phyloP scores from a whole-genome alignment of 2,113 vertebrate genomes.

The Taxidea taxus region DNA sequence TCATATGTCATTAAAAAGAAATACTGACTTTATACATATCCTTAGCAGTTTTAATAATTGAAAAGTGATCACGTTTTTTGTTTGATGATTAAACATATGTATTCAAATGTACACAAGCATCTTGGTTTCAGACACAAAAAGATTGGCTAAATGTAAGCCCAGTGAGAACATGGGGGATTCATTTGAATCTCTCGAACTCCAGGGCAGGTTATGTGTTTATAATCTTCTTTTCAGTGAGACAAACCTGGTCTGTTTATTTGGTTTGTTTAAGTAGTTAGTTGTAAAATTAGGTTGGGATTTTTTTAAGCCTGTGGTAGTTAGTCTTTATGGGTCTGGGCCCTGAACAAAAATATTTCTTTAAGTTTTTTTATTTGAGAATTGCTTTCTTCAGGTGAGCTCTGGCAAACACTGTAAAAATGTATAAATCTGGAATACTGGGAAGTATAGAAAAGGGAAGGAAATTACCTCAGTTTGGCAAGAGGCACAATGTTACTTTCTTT shows the following conservation, averaged over 20 bases:
- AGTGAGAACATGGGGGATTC: neutral
- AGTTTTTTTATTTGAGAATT: constrained; percentile 80
- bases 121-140: constrained; percentile 57
- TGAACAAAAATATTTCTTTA: constrained; percentile 86
- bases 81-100: neutral
- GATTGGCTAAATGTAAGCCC: constrained; percentile 43
- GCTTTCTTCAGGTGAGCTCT: constrained; percentile 83
- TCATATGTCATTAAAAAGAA: neutral
- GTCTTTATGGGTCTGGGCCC: constrained; percentile 82
- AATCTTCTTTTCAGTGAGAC: constrained; percentile 70
- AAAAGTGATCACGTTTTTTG: neutral
- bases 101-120: constrained; percentile 39
- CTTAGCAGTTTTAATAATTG: neutral
- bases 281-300: constrained; percentile 73
- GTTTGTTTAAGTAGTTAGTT: constrained; percentile 78
- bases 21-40: neutral
- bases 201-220: constrained; percentile 46
- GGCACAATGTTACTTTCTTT: constrained; percentile 84
- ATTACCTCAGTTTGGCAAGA: constrained; percentile 84
- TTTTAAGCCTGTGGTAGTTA: constrained; percentile 78
- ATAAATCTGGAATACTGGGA: constrained; percentile 82
- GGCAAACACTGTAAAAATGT: constrained; percentile 76
- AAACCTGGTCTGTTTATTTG: constrained; percentile 79
- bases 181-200: neutral
- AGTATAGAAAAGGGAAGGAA: constrained; percentile 84